Evolutionary conservation across 2,888 invertebrate species (phyloP), one percentile per base, ranked within the genome.

Genomic region (Mayetiola destructor): DNA sequence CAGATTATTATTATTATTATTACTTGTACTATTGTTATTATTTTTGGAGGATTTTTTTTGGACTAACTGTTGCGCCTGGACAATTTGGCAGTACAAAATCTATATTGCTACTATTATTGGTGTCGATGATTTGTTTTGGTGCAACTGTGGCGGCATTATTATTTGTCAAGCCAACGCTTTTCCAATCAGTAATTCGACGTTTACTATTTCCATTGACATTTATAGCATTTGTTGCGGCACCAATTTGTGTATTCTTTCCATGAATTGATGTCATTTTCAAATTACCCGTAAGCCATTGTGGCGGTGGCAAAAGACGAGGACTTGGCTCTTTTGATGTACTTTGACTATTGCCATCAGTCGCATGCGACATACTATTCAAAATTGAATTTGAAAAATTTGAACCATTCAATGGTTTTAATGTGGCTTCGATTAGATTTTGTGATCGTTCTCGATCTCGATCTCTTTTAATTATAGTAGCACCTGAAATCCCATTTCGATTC

Each of bases 41-140:
- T 20, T 35, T n/a, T n/a, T n/a, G n/a, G n/a, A n/a, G 4, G 23
- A 8, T 52, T 48, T 53, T n/a, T 5, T 48, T 29, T 20, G 42
- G 53, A 54, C 37, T 53, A 23, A 14, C n/a, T 14, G 40, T 23
- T 18, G 57, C 59, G 18, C 62, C 62, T 21, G 62, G 60, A 57
- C 60, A 62, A 57, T 60, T 61, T 58, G 62, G 61, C 48, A 61
- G 59, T 42, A 61, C 57, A 56, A 60, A 60, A 58, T 61, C 61
- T 58, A 55, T 58, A 10, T 12, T 30, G 30, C 10, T 5, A 4
- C 18, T 40, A 40, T 40, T 40, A 20, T 12, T 12, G 12, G 6
- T 20, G 10, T 48, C 27, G 48, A n/a, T n/a, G n/a, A n/a, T n/a
- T 55, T 57, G 32, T 61, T 59, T 21, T 42, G 32, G 37, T 30